Evolutionary conservation across 1,140 invertebrate species (phyloP).

Genomic region (Coelopa frigida): DNA sequence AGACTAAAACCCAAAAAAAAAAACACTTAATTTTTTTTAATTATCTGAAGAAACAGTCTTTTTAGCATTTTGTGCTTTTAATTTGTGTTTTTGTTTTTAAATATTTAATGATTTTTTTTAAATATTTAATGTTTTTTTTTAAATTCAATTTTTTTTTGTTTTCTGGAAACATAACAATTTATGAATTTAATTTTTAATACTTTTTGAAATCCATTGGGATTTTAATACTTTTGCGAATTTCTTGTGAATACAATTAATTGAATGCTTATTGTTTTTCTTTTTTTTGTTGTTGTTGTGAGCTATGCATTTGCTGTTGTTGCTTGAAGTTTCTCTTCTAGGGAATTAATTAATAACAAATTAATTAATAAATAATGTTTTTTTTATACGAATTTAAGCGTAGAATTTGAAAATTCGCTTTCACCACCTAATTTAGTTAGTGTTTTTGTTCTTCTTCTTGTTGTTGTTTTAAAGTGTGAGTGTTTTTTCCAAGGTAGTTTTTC

Average conservation of each 20-base stretch:
- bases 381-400: too few species aligned
- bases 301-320: not conserved
- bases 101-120: not conserved
- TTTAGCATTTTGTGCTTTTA: slow-evolving; percentile 3
- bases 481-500: too few species aligned
- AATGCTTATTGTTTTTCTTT: not conserved
- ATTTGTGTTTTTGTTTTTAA: not conserved
- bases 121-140: slow-evolving; percentile 1
- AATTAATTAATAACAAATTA: too few species aligned
- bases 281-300: not conserved
- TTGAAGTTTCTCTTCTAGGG: too few species aligned
- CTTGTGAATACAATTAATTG: too few species aligned
- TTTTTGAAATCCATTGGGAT: not conserved
- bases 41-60: too few species aligned
- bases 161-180: not conserved
- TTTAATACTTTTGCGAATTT: not conserved
- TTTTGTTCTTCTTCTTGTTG: too few species aligned
- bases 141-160: not conserved
- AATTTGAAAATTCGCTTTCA: too few species aligned
- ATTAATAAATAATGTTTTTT: too few species aligned
- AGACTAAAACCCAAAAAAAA: slow-evolving; percentile 7
- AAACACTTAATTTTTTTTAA: not conserved
- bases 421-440: too few species aligned
- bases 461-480: too few species aligned
- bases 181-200: not conserved